Evolutionary conservation across 2,888 invertebrate genomes (phyloP), one percentile per base, ranked within the genome.

Genomic region (Dryomyza anilis): DNA sequence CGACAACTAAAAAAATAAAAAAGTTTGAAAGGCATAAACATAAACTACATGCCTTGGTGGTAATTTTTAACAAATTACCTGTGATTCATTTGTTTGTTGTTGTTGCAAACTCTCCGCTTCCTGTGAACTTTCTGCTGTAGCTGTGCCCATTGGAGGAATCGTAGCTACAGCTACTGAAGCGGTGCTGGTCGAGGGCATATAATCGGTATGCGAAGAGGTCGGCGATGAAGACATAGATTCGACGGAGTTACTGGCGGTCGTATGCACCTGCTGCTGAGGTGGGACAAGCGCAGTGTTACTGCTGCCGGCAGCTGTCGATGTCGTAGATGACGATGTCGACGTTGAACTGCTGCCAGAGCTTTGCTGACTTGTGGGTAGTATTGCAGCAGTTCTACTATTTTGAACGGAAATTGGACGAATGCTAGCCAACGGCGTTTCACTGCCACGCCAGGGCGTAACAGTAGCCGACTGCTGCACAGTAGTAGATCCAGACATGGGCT

Each of bases 351-450:
- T 71, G 10, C 69, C 56, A 27, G 52, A 67, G 46, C 56, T 75
- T 58, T 79, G 79, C 68, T 83, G 83, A 33, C 83, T 83, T 48
- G 92, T 92, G 0, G 94, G 94, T 53, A 93, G 85, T 62, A 94
- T 92, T 56, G 91, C 91, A 23, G 91, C 91, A 71, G 90, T 91
- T 63, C 90, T 84, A 39, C 89, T 85, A 69, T 87, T 86, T 58
- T 89, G 89, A 60, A 90, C 88, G 2, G 92, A 91, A 88, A 96
- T 95, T 0, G 96, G 96, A 36, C 96, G 87, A 75, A 97, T 96
- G 73, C 96, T 95, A 21, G 96, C 97, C 68, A 96, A 86, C 0
- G 92, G 95, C 0, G 95, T 94, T 79, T 93, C 93, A 5, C 91
- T 88, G 2, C 90, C 90, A 67, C 92, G 87, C 81, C 91, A 88